These are phyloP conservation scores for Antedon mediterranea DNA, from an alignment of 53 echinoderm and acorn worm genomes.

Conservation along the genomic window DNA sequence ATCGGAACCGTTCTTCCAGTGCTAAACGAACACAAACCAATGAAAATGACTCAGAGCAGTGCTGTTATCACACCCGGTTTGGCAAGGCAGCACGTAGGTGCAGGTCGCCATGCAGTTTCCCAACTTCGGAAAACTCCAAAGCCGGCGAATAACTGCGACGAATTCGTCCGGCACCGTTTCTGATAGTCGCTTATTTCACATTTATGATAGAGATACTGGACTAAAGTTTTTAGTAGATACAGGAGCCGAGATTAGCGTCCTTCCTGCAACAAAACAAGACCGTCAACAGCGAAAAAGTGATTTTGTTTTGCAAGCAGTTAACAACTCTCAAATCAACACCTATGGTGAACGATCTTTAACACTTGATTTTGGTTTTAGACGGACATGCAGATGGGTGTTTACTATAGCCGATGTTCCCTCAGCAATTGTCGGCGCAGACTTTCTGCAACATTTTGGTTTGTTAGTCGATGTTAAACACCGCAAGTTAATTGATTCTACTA, in stretches of 20 bases:
- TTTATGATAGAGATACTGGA: too few species aligned
- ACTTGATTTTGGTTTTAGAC: slow-evolving; percentile 23
- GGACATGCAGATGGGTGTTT: slow-evolving; percentile 31
- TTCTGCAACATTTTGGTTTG: neutral
- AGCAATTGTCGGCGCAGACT: neutral
- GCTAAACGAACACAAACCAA: too few species aligned
- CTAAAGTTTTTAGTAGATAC: neutral
- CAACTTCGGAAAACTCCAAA: too few species aligned
- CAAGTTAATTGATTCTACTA: neutral
- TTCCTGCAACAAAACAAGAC: slow-evolving; percentile 2
- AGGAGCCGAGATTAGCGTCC: slow-evolving; percentile 11
- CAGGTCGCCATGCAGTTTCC: slow-evolving; percentile 5
- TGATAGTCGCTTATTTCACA: too few species aligned
- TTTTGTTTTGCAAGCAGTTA: slow-evolving; percentile 11
- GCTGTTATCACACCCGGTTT: slow-evolving; percentile 26
- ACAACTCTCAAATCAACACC: slow-evolving; percentile 15
- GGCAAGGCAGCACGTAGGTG: slow-evolving; percentile 3
- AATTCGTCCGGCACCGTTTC: too few species aligned
- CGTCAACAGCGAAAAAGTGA: too few species aligned
- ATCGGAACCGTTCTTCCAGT: neutral
- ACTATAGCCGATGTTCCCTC: neutral
- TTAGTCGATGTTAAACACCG: neutral
- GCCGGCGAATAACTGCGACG: too few species aligned
- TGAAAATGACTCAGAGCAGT: neutral
- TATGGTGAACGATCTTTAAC: slow-evolving; percentile 31